Evolutionary conservation across 2,888 invertebrate genomes (phyloP), one percentile per base, ranked within the genome.

Genomic region (Melanchra persicariae): DNA sequence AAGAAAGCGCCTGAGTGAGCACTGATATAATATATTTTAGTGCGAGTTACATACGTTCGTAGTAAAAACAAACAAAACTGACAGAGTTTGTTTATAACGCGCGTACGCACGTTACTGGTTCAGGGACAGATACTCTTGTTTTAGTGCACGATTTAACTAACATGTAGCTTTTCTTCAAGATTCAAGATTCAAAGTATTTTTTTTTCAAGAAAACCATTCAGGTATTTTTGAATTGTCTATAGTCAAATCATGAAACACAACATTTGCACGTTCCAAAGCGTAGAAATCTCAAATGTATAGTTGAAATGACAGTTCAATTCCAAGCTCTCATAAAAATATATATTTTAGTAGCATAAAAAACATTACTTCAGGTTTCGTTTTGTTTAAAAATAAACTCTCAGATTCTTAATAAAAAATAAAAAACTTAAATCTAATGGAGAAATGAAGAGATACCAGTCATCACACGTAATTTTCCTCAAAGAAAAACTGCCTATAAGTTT

Each of bases 91-190:
- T 76, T 73, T 76, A 79, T 66, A 73, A 40, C 26, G 63, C 73
- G 54, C 76, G 79, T 79, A 74, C 76, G 76, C 75, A 78, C 79
- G 75, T 30, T 60, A 58, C 78, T 71, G 57, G 58, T 64, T 76
- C 75, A 76, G 65, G 73, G 75, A 72, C 75, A n/a, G 65, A 30
- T 30, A 19, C 49, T 78, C 65, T 77, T 47, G 55, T 60, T 40
- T 57, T 30, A 51, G 34, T 63, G 51, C 45, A 58, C 19, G 24
- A 34, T 67, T 49, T 30, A 19, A 12, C 58, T 45, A 40, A 74
- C 24, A 12, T 55, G 47, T 54, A 12, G 15, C 9, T 55, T 60
- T 37, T 34, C 0, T 7, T 34, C 8, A 34, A 7, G 34, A 34
- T 34, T 34, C 30, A 30, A 30, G 30, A n/a, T n/a, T n/a, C n/a